Conservation (phyloP, 30 jellyfish, hydroid and myxozoan genomes). For the Rhopilema esculentum region DNA sequence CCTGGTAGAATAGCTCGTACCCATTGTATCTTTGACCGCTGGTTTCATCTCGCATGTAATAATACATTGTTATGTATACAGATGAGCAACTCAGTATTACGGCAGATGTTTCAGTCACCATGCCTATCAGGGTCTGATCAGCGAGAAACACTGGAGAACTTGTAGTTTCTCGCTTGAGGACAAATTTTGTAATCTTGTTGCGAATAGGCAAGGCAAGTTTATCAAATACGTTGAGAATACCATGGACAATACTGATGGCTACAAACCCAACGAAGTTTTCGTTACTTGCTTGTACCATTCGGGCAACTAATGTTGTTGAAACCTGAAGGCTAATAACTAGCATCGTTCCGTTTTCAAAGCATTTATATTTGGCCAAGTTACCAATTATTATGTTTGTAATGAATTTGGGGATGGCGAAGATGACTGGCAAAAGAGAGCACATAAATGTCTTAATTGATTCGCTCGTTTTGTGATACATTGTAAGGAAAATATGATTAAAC, state of each 20-base stretch:
- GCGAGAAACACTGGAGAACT: conserved; percentile 13
- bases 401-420: conserved; percentile 20
- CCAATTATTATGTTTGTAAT: not conserved
- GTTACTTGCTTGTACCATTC: conserved; percentile 35
- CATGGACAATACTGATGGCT: conserved; percentile 32
- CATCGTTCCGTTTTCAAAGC: not conserved
- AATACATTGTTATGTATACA: not conserved
- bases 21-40: conserved; percentile 25
- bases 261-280: conserved; percentile 1
- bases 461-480: not conserved
- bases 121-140: conserved; percentile 12
- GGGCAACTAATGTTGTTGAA: not conserved
- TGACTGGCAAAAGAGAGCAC: conserved; percentile 10
- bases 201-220: conserved; percentile 24
- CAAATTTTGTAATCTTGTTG: not conserved
- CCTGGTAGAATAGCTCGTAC: not conserved
- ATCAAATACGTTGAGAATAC: conserved; percentile 28
- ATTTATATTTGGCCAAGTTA: not conserved
- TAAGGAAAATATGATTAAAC: not conserved
- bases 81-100: conserved; percentile 28
- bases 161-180: not conserved
- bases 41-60: conserved; percentile 11
- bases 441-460: conserved; percentile 1
- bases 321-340: not conserved
- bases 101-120: conserved; percentile 34